Conservation (phyloP, 2,113 vertebrate genomes). For the Heloderma charlesbogerti region DNA sequence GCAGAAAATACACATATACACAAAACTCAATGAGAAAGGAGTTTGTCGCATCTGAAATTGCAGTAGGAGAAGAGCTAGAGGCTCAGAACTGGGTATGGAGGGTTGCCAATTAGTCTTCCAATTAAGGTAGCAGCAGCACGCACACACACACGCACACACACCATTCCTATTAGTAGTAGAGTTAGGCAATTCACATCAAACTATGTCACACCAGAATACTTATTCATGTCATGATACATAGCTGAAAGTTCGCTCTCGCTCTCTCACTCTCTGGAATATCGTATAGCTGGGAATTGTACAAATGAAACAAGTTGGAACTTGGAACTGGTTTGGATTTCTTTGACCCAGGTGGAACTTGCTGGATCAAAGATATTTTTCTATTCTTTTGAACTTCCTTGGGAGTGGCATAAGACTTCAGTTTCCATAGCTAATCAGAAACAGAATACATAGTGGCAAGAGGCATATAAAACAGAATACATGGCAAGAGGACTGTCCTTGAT, state of each 20-base stretch:
- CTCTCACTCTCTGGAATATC: not conserved
- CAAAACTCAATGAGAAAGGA: not conserved
- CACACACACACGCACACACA: too few relatives aligned
- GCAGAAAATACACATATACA: not conserved
- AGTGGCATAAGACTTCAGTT: not conserved
- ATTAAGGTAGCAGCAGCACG: not conserved
- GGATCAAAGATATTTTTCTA: not conserved
- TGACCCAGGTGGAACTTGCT: not conserved
- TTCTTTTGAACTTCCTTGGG: too few relatives aligned
- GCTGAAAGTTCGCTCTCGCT: not conserved
- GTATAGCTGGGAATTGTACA: not conserved
- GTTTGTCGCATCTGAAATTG: not conserved
- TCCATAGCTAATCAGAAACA: not conserved
- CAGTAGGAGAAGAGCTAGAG: not conserved
- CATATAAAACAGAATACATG: not conserved
- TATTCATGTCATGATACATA: not conserved
- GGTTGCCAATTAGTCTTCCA: not conserved
- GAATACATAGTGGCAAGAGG: too few relatives aligned
- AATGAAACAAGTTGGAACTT: not conserved
- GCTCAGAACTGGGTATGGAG: not conserved
- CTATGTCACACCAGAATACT: not conserved
- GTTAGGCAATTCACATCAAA: not conserved
- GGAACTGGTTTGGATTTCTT: not conserved
- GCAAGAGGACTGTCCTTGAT: not conserved
- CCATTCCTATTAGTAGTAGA: not conserved